Evolutionary conservation across 2,888 invertebrate species (phyloP).

Genomic region (Lasioglossum calceatum): DNA sequence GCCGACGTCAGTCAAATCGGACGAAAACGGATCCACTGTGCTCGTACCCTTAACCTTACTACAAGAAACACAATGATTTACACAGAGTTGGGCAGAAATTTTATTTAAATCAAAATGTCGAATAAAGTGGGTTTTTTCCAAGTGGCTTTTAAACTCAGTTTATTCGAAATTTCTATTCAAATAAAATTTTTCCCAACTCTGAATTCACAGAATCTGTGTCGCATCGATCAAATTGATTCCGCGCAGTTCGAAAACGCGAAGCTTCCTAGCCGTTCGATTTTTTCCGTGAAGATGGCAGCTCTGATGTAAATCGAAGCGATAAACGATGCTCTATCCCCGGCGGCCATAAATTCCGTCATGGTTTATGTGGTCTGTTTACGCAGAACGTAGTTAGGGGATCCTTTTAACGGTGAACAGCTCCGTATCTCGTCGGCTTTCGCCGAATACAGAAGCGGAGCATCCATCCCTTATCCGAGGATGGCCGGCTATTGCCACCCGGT

Average conservation of each 20-base stretch:
- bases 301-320: not conserved
- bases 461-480: not conserved
- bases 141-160: too few species aligned
- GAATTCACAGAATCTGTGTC: not conserved
- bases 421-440: not conserved
- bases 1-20: too few species aligned
- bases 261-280: not conserved
- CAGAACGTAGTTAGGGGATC: conserved; percentile 8
- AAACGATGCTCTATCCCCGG: not conserved
- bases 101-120: too few species aligned
- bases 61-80: not conserved
- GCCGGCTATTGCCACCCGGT: conserved; percentile 19
- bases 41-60: too few species aligned
- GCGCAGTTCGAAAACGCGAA: not conserved
- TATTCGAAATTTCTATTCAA: too few species aligned
- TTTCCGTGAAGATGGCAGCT: not conserved
- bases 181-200: too few species aligned
- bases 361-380: conserved; percentile 16
- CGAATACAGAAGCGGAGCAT: not conserved
- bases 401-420: not conserved
- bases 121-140: too few species aligned
- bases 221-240: not conserved
- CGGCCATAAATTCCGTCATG: not conserved
- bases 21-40: too few species aligned
- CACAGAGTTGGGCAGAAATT: too few species aligned